Evolutionary conservation across 2,888 invertebrate genomes (phyloP), one percentile per base, ranked within the genome.

Genomic region (Melipona bicolor): DNA sequence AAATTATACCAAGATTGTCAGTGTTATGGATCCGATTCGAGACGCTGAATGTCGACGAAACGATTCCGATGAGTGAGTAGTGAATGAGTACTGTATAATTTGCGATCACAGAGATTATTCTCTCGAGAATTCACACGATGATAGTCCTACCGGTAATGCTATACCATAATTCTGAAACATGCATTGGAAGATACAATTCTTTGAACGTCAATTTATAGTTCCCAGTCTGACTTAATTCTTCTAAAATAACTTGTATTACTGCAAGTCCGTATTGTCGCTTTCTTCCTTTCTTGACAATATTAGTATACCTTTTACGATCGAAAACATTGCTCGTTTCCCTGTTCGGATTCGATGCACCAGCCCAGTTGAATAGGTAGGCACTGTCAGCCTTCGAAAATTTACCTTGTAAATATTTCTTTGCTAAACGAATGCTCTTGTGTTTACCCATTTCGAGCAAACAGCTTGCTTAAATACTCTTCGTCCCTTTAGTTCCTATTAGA

Each of bases 361-460:
- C 74, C 70, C 68, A 88, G 17, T 78, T 77, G 79, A 75, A 84
- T 67, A 81, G 88, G 86, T 83, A 80, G 86, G 86, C 81, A 82
- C 74, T 84, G 81, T 86, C 82, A 70, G 82, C 77, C 77, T 75
- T 79, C 19, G 74, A 62, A 43, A 71, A 82, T 88, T 86, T 86
- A 82, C 88, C 84, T 64, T 77, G 88, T 86, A 82, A 88, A 88
- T 88, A 88, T 88, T 88, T 88, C 88, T 61, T 77, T 81, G 80
- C 77, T 73, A 87, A 86, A 79, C 82, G 84, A 88, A 83, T 88
- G 84, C 84, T 77, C 82, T 78, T 56, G 75, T 84, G 81, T 88
- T 88, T 88, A 74, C 88, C 73, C 84, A 84, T 82, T 88, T 85
- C 78, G 81, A 79, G 87, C 86, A 88, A 84, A 88, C 76, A 82